Percentiles rank a stretch among this genome's conserved stretches.
These are phyloP conservation scores for Doris montereyensis DNA, from an alignment of 2,888 invertebrate genomes.

Conservation along the genomic window DNA sequence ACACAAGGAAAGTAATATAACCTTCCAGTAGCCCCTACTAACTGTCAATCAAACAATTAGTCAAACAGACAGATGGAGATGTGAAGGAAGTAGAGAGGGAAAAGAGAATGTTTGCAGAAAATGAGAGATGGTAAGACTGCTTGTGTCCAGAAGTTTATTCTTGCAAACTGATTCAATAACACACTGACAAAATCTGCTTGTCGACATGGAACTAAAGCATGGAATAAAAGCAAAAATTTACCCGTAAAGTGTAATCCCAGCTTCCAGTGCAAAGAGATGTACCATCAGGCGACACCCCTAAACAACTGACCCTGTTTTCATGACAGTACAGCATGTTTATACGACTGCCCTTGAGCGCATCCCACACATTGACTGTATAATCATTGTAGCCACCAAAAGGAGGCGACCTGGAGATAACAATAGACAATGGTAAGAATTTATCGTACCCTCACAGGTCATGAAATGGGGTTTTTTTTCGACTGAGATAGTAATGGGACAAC, in stretches of 20 bases:
- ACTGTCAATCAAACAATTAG: too few species aligned
- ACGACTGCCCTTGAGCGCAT: conserved; percentile 92
- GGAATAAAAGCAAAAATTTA: too few species aligned
- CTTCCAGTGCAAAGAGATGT: conserved; percentile 97
- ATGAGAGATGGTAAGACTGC: too few species aligned
- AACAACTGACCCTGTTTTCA: conserved; percentile 89
- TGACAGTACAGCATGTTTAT: conserved; percentile 94
- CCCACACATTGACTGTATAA: conserved; percentile 99
- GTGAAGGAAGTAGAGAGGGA: too few species aligned
- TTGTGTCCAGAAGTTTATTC: too few species aligned
- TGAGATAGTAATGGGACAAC: not conserved
- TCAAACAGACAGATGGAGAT: too few species aligned
- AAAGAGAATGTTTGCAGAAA: too few species aligned
- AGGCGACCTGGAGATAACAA: conserved; percentile 77
- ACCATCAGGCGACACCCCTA: conserved; percentile 94
- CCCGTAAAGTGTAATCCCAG: conserved; percentile 94
- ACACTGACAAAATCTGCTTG: too few species aligned
- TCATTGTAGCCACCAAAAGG: conserved; percentile 99
- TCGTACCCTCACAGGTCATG: not conserved
- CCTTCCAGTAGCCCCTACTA: too few species aligned
- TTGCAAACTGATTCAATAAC: too few species aligned
- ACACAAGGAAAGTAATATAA: too few species aligned
- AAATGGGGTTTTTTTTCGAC: not conserved
- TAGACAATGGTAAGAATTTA: not conserved
- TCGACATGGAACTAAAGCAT: too few species aligned